These are phyloP conservation scores for Chymomyza costata DNA, from an alignment of 1,140 invertebrate species.

Conservation along the genomic window DNA sequence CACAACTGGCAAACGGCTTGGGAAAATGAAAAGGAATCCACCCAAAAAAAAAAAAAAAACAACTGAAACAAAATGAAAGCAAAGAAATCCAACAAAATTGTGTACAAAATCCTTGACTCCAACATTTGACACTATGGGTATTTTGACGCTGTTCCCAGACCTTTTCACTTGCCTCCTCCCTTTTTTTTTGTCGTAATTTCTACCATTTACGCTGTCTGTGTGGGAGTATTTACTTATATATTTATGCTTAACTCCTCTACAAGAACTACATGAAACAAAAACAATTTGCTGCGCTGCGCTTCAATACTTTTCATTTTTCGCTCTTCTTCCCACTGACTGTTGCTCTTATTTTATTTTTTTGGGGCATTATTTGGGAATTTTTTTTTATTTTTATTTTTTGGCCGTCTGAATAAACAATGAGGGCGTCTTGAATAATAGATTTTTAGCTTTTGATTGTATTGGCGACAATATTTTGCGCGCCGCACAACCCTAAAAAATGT, in stretches of 20 bases:
- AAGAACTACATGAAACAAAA: slow-evolving; percentile 12
- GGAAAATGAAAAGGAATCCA: no score
- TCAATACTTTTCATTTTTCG: slow-evolving; percentile 12
- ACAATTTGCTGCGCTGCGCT: slow-evolving; percentile 29
- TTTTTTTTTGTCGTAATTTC: slow-evolving; percentile 10
- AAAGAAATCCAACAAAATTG: slow-evolving; percentile 30
- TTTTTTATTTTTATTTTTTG: background rate
- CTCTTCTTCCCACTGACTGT: slow-evolving; percentile 14
- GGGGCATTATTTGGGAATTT: background rate
- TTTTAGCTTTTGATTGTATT: slow-evolving; percentile 65
- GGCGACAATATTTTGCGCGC: slow-evolving; percentile 35
- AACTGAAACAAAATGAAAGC: no score
- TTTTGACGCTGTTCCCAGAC: slow-evolving; percentile 16
- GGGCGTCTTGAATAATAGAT: slow-evolving; percentile 61
- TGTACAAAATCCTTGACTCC: slow-evolving; percentile 50
- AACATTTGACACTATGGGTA: slow-evolving; percentile 60
- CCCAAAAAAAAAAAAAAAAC: slow-evolving; percentile 20
- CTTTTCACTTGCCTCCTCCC: background rate
- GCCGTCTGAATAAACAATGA: slow-evolving; percentile 53
- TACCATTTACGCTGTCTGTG: background rate
- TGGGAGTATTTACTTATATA: no score
- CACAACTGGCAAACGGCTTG: slow-evolving; percentile 40
- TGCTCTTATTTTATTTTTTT: slow-evolving; percentile 1
- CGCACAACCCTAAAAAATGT: background rate
- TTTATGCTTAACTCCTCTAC: background rate